These are phyloP conservation scores for Catagonus wagneri DNA, from an alignment of 2,113 vertebrate species.

Conservation along the genomic window DNA sequence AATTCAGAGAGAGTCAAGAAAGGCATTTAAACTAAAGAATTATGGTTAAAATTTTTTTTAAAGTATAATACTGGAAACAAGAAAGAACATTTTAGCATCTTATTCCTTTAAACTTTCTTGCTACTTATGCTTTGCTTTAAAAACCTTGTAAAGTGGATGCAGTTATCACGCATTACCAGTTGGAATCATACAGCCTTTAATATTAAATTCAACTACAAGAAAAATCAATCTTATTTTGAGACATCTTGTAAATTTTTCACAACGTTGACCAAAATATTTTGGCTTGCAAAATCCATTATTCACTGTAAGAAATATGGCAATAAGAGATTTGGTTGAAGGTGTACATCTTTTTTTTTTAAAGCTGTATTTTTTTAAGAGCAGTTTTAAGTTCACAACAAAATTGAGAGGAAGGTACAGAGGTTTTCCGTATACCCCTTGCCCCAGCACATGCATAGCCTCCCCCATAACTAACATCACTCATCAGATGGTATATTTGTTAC, in stretches of 20 bases:
- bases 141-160: not conserved
- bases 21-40: not conserved
- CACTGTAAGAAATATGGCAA: not conserved
- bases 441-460: not conserved
- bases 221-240: slow-evolving; percentile 24
- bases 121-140: not conserved
- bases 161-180: not conserved
- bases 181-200: not conserved
- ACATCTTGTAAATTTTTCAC: not conserved
- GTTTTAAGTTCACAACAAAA: not conserved
- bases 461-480: not conserved
- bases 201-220: not conserved
- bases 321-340: not conserved
- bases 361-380: not conserved
- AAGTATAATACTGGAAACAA: not conserved
- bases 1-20: not conserved
- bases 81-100: not conserved
- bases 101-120: not conserved
- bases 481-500: not conserved
- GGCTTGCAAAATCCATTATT: not conserved
- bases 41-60: not conserved
- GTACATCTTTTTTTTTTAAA: not conserved
- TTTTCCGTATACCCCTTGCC: not conserved
- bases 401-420: not conserved
- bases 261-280: not conserved